Conservation (phyloP, 2,888 invertebrate species). For the Cantharis flavilabris region DNA sequence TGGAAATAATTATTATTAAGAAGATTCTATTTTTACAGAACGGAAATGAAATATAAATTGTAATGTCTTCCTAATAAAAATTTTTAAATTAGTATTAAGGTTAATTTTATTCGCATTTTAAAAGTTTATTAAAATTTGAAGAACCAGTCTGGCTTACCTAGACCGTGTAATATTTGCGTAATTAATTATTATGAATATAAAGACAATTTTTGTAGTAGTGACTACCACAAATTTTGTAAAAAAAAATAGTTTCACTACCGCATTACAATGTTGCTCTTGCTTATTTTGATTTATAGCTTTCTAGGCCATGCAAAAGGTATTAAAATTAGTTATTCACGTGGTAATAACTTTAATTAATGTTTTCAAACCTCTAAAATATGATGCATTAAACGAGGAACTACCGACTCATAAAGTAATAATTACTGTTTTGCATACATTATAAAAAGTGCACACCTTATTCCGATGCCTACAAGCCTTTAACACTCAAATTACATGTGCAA, state of each 20-base stretch:
- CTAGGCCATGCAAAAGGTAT: background rate
- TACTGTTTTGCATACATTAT: background rate
- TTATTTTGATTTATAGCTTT: slow-evolving; percentile 2
- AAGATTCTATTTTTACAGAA: background rate
- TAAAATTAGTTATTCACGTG: slow-evolving; percentile 4
- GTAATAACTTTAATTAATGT: slow-evolving; percentile 5
- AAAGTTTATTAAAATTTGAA: background rate
- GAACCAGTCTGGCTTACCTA: background rate
- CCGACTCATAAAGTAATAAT: background rate
- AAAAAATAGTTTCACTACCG: background rate
- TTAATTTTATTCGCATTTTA: background rate
- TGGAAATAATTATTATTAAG: background rate
- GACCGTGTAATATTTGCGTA: background rate
- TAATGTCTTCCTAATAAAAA: background rate
- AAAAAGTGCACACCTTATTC: background rate
- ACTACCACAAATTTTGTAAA: background rate
- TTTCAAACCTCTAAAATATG: slow-evolving; percentile 1
- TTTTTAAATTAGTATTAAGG: background rate
- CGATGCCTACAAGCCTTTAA: background rate
- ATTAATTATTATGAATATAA: background rate
- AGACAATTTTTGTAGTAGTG: background rate
- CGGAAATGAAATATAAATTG: background rate
- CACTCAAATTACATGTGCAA: background rate
- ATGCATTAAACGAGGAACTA: background rate
- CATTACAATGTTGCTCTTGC: background rate